Percentiles rank a stretch among this genome's conserved stretches.
phyloP scores from a whole-genome alignment of 2,113 vertebrate genomes.

The Callipepla squamata region DNA sequence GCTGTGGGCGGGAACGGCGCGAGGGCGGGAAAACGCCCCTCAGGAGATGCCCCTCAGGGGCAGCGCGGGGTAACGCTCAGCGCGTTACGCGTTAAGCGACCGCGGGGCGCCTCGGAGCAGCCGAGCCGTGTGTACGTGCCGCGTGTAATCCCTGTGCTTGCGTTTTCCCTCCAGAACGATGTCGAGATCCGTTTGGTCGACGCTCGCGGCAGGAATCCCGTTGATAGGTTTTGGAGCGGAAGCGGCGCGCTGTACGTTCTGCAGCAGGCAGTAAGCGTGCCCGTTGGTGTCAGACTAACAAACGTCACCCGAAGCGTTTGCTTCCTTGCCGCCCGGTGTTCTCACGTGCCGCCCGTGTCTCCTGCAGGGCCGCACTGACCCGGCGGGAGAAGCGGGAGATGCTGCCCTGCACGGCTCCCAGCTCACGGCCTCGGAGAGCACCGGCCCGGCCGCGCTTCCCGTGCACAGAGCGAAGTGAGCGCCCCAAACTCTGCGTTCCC shows the following conservation, averaged over 20 bases:
- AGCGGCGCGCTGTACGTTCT: constrained; percentile 78
- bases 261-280: constrained; percentile 84
- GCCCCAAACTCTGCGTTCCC: background rate
- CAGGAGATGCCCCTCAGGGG: no score
- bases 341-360: background rate
- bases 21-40: no score
- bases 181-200: constrained; percentile 78
- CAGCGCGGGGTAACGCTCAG: no score
- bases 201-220: constrained; percentile 62
- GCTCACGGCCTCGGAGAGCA: constrained; percentile 49
- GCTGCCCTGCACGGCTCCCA: constrained; percentile 55
- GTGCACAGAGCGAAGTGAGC: constrained; percentile 89
- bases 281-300: background rate
- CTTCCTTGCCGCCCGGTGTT: background rate
- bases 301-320: background rate
- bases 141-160: no score
- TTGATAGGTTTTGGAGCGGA: constrained; percentile 78
- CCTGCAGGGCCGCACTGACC: constrained; percentile 50
- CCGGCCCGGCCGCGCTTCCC: constrained; percentile 78
- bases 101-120: no score
- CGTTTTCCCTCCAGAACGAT: constrained; percentile 68
- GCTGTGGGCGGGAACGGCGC: background rate
- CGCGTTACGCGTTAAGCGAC: no score
- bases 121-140: no score
- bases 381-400: constrained; percentile 51